Base-by-base conservation (phyloP, 2,113 vertebrate genomes). In the Leptodactylus fuscus region DNA sequence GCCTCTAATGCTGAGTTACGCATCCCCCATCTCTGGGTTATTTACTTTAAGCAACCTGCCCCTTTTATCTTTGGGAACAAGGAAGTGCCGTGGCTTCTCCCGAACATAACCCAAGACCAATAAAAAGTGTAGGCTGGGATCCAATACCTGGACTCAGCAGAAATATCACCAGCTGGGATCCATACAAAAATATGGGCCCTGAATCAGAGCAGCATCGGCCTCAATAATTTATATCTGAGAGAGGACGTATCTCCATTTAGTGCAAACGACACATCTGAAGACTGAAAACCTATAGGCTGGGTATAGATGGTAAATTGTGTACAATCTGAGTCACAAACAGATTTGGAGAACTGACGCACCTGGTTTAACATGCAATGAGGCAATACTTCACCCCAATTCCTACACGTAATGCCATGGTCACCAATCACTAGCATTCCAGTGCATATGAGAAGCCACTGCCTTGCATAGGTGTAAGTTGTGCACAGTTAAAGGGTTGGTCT, bases 1-100 rank as follows among this genome's bases (percentile, higher is more conserved):
- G 92, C 94, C 91, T 90, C 89, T 92, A 92, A 93, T 93, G 94
- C 93, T 94, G 95, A 95, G 94, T 94, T 94, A 95, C 94, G 94
- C 94, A 94, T 95, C 93, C 93, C 94, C 92, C 77, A 75, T 85
- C 82, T 86, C 44, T 82, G 74, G 69, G 41, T 80, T 80, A 86
- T 88, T 85, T 36, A 36, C 82, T 83, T 77, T 76, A 77, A 77
- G 8, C 73, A 85, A 41, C 29, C 38, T 48, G 79, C 34, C 58
- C 79, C 79, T 81, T 70, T 38, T 27, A 51, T 81, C 80, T 70
- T 67, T 70, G 80, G 80, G 41, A 81, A 81, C 60, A 32, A 70
- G 80, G 62, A 70, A 32, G 16, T 16, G 29, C 27, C n/a, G 41
- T 1, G 16, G 41, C 41, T 15, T 12, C n/a, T n/a, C 51, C 76